Evolutionary conservation across 2,888 invertebrate species (phyloP).

Genomic region (Amphipyra berbera): DNA sequence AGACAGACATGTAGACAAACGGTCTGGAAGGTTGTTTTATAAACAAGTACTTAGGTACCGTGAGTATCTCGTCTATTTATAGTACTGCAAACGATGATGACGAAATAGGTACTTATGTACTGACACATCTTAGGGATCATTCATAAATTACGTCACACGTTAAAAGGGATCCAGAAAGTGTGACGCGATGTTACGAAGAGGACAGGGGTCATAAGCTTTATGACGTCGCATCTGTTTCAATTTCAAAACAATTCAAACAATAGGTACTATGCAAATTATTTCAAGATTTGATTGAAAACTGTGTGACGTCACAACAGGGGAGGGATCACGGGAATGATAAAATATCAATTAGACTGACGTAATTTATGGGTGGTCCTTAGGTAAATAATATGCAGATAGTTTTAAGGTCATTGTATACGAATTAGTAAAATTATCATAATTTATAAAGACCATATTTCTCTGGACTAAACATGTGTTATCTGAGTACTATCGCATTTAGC

Average conservation of each 20-base stretch:
- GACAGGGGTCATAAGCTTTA: too few relatives aligned
- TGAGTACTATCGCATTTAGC: constrained; percentile 23
- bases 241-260: too few relatives aligned
- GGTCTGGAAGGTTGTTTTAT: constrained; percentile 35
- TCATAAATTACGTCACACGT: too few relatives aligned
- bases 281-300: too few relatives aligned
- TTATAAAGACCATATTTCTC: constrained; percentile 27
- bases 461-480: constrained; percentile 12
- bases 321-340: too few relatives aligned
- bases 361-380: neutral
- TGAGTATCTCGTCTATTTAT: constrained; percentile 13
- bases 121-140: constrained; percentile 8
- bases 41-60: constrained; percentile 23
- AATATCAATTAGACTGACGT: too few relatives aligned
- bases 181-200: too few relatives aligned
- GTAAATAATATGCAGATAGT: constrained; percentile 24
- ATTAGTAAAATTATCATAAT: constrained; percentile 25
- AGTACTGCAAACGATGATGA: constrained; percentile 3
- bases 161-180: too few relatives aligned
- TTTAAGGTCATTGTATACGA: constrained; percentile 18
- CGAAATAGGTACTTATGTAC: neutral
- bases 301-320: too few relatives aligned
- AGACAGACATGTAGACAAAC: constrained; percentile 19
- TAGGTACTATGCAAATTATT: too few relatives aligned
- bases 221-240: too few relatives aligned